Evolutionary conservation across 1,140 invertebrate genomes (phyloP).

Genomic region (Cotesia glomerata): DNA sequence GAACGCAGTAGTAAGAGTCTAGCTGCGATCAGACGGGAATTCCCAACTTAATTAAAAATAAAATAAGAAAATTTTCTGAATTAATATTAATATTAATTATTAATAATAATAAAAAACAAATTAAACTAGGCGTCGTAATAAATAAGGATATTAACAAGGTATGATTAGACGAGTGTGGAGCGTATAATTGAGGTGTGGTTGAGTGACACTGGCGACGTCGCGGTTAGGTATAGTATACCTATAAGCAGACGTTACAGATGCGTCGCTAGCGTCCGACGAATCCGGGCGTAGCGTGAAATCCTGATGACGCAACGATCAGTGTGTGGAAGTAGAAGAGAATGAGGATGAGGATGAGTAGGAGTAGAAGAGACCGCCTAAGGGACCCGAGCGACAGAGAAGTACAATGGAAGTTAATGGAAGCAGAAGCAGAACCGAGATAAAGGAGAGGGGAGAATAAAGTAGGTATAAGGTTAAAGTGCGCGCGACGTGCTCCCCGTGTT

Average conservation of each 20-base stretch:
- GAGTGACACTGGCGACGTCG: conserved; percentile 40
- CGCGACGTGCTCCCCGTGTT: conserved; percentile 30
- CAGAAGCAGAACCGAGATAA: too few species aligned
- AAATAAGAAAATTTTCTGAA: too few species aligned
- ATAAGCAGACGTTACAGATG: conserved; percentile 38
- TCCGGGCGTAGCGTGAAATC: conserved; percentile 43
- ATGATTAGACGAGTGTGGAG: too few species aligned
- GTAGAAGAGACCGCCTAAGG: not conserved
- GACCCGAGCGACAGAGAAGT: too few species aligned
- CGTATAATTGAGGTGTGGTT: conserved; percentile 5
- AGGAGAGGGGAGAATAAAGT: not conserved
- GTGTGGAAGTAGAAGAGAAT: conserved; percentile 17
- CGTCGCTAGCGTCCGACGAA: conserved; percentile 41
- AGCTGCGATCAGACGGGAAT: too few species aligned
- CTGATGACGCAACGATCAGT: conserved; percentile 45
- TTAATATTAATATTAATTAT: too few species aligned
- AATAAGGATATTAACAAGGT: not conserved
- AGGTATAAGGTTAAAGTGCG: conserved; percentile 34
- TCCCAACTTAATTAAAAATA: too few species aligned
- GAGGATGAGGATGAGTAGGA: not conserved
- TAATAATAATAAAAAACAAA: too few species aligned
- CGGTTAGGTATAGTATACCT: not conserved
- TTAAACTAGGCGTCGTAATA: too few species aligned
- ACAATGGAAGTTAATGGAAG: too few species aligned
- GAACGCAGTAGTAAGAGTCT: too few species aligned